Evolutionary conservation across 2,888 invertebrate genomes (phyloP), one percentile per base, ranked within the genome.

Genomic region (Cantharis nigra): DNA sequence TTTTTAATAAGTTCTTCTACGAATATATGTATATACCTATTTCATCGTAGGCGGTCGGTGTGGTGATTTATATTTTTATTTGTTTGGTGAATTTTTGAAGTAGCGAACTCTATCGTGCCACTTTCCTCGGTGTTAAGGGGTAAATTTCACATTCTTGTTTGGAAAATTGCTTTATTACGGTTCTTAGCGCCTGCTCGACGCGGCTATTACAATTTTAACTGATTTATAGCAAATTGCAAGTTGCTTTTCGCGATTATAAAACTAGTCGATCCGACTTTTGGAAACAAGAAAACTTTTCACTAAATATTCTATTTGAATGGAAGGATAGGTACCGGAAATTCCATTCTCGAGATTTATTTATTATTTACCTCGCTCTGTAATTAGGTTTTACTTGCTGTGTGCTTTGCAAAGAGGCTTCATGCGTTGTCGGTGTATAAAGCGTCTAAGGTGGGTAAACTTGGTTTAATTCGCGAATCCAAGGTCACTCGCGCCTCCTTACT

Each of bases 401-500:
- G 49, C n/a, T 49, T n/a, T 7, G 49, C 3, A 49, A 9, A 49
- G 49, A 49, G n/a, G n/a, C 49, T 49, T 7, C n/a, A 49, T 49
- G 49, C 49, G 49, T 49, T n/a, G 49, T 49, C 49, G 49, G 49
- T n/a, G 49, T 49, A 13, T 49, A 49, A n/a, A 49, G 49, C 49
- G 49, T 49, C 49, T 73, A 82, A 80, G 83, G 83, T 82, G 81
- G 83, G 81, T 82, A 82, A 83, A 83, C 82, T 83, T 81, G 76
- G 80, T 74, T 78, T 72, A 81, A 78, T 67, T 82, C 80, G 80
- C 80, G 80, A 78, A 78, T 78, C 77, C 82, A 82, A 82, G 82
- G 82, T 77, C 79, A 75, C 33, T 74, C 76, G 76, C 77, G 71
- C 49, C 76, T 79, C 78, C 78, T 75, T 77, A 75, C 75, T 75